These are phyloP conservation scores for Carabus problematicus DNA, from an alignment of 2,888 invertebrate genomes.

Conservation along the genomic window DNA sequence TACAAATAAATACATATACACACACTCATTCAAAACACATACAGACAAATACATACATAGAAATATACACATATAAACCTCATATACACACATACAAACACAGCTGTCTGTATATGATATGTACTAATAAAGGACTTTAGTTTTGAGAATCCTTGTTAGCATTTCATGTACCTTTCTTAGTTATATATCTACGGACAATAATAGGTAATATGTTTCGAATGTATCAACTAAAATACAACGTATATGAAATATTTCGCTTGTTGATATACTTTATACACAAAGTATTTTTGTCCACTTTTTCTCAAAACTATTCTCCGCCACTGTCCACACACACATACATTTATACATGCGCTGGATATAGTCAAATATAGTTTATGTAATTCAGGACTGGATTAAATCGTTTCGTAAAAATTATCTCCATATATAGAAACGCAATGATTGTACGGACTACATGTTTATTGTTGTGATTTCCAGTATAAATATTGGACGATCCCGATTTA, in stretches of 20 bases:
- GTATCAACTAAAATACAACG: not conserved
- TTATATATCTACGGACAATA: too few relatives aligned
- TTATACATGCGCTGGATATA: too few relatives aligned
- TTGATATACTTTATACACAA: not conserved
- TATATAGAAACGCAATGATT: constrained; percentile 36
- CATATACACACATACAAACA: not conserved
- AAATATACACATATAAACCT: too few relatives aligned
- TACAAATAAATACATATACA: too few relatives aligned
- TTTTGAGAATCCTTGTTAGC: too few relatives aligned
- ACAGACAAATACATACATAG: not conserved
- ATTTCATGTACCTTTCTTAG: too few relatives aligned
- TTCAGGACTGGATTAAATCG: constrained; percentile 41
- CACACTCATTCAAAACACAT: not conserved
- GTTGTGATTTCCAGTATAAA: constrained; percentile 36
- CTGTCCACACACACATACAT: too few relatives aligned
- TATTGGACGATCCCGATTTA: constrained; percentile 30
- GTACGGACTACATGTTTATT: constrained; percentile 36
- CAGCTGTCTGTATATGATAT: not conserved
- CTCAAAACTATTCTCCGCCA: too few relatives aligned
- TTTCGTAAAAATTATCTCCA: constrained; percentile 40
- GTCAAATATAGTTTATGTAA: constrained; percentile 42
- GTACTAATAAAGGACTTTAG: too few relatives aligned
- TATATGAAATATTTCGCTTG: not conserved
- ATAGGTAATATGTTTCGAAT: not conserved
- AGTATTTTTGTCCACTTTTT: not conserved